Evolutionary conservation across 2,113 vertebrate species (phyloP).

Genomic region (Oreochromis spilurus): DNA sequence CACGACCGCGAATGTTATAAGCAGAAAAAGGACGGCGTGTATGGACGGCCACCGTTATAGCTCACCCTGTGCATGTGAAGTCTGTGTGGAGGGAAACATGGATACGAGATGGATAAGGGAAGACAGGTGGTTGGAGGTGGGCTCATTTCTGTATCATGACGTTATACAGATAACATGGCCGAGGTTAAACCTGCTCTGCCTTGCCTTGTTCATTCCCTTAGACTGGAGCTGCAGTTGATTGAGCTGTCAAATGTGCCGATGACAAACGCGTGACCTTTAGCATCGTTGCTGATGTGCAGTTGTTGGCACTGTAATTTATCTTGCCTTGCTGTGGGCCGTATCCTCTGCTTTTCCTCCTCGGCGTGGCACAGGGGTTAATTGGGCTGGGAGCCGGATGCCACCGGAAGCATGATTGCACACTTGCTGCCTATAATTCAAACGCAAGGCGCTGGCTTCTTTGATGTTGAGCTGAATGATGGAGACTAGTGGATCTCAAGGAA

Average conservation of each 20-base stretch:
- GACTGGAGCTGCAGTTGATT: neutral
- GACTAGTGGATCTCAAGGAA: conserved; percentile 8
- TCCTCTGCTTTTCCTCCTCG: neutral
- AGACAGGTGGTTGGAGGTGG: neutral
- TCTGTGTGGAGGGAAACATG: neutral
- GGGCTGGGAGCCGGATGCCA: conserved; percentile 4
- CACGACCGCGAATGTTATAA: neutral
- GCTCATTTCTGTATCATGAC: neutral
- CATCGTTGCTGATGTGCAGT: conserved; percentile 14
- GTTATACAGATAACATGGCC: neutral
- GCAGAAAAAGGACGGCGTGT: neutral
- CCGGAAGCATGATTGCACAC: conserved; percentile 20
- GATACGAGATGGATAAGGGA: neutral
- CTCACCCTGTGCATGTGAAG: neutral
- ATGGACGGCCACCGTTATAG: neutral
- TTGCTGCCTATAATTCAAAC: conserved; percentile 56
- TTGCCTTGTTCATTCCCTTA: neutral
- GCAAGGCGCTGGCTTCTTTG: conserved; percentile 19
- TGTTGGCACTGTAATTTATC: conserved; percentile 38
- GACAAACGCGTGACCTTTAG: neutral
- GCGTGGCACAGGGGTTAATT: conserved; percentile 25
- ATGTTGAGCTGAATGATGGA: conserved; percentile 25
- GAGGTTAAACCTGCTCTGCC: neutral
- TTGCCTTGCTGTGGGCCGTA: neutral
- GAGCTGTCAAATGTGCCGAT: neutral